Percentiles rank a stretch among this genome's conserved stretches.
phyloP scores from a whole-genome alignment of 2,888 invertebrate species.

The Pyralis farinalis region DNA sequence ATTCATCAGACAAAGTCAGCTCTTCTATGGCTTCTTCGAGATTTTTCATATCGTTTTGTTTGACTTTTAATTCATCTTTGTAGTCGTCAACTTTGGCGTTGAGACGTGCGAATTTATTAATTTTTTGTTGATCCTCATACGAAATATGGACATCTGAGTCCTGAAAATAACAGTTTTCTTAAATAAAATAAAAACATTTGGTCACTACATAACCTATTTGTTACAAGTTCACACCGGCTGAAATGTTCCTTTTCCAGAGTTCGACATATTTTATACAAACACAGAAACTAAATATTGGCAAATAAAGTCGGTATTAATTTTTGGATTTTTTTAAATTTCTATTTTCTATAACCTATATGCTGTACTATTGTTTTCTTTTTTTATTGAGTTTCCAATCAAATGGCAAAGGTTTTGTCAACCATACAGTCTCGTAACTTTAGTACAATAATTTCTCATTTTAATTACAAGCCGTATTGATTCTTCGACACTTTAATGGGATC shows the following conservation, averaged over 20 bases:
- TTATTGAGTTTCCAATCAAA: too few relatives aligned
- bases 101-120: slow-evolving; percentile 96
- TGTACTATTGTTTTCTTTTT: too few relatives aligned
- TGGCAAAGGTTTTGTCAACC: too few relatives aligned
- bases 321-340: too few relatives aligned
- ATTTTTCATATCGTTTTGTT: slow-evolving; percentile 95
- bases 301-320: too few relatives aligned
- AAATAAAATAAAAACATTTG: neutral
- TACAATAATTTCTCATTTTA: too few relatives aligned
- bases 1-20: slow-evolving; percentile 88
- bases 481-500: too few relatives aligned
- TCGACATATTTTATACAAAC: slow-evolving; percentile 49
- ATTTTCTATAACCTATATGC: too few relatives aligned
- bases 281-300: too few relatives aligned
- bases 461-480: too few relatives aligned
- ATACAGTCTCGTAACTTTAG: too few relatives aligned
- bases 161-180: slow-evolving; percentile 49
- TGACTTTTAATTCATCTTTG: slow-evolving; percentile 91
- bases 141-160: slow-evolving; percentile 97
- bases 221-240: slow-evolving; percentile 81
- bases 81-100: slow-evolving; percentile 96
- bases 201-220: neutral
- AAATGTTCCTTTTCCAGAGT: slow-evolving; percentile 83
- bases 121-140: slow-evolving; percentile 97
- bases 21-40: slow-evolving; percentile 96